Evolutionary conservation across 1,140 invertebrate species (phyloP).

Genomic region (Stenopsyche tienmushanensis): DNA sequence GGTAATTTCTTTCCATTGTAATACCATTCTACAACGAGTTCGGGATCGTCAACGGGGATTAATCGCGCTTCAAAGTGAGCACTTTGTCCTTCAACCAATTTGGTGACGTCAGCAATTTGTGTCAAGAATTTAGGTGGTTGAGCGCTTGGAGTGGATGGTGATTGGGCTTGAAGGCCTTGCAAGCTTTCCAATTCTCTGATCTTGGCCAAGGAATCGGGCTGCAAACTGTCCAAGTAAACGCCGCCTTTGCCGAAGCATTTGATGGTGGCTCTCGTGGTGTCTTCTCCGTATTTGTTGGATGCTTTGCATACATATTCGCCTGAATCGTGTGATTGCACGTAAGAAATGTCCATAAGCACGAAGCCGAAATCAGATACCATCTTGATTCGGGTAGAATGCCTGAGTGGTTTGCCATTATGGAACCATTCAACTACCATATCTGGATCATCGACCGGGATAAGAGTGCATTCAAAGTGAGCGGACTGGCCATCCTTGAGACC

Average conservation of each 20-base stretch:
- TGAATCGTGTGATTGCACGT: conserved; percentile 89
- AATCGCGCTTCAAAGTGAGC: conserved; percentile 92
- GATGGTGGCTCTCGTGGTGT: conserved; percentile 80
- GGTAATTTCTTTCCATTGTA: conserved; percentile 91
- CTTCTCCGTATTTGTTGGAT: conserved; percentile 88
- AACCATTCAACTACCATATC: conserved; percentile 96
- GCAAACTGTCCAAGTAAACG: conserved; percentile 90
- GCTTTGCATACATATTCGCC: conserved; percentile 91
- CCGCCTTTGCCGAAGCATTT: conserved; percentile 82
- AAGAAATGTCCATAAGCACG: conserved; percentile 93
- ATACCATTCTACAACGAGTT: conserved; percentile 92
- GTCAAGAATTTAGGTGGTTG: conserved; percentile 89
- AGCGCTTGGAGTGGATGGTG: conserved; percentile 64
- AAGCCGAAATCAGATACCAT: conserved; percentile 95
- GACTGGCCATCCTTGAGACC: conserved; percentile 89
- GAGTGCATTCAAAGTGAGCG: conserved; percentile 89
- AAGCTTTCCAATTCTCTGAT: conserved; percentile 86
- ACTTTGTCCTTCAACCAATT: conserved; percentile 87
- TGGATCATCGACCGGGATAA: conserved; percentile 90
- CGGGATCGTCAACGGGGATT: conserved; percentile 88
- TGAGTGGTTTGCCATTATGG: conserved; percentile 84
- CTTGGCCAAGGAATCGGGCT: conserved; percentile 89
- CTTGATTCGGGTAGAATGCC: conserved; percentile 89
- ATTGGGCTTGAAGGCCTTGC: conserved; percentile 60
- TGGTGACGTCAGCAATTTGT: conserved; percentile 78